phyloP scores from a whole-genome alignment of 2,797 vertebrate species.

The Gouania willdenowi region DNA sequence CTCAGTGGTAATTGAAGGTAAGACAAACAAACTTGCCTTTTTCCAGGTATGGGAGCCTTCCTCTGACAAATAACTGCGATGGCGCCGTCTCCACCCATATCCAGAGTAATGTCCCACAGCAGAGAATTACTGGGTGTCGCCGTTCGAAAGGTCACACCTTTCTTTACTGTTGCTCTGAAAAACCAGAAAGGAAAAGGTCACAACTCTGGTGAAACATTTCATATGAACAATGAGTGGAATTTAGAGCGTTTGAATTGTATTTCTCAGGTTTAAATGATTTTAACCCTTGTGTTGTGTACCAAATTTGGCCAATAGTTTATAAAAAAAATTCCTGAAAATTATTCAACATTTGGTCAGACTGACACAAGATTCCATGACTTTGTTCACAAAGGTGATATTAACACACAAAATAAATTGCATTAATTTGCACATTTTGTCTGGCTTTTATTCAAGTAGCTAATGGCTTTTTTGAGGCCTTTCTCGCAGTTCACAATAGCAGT shows the following conservation, averaged over 20 bases:
- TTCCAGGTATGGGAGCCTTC: conserved; percentile 67
- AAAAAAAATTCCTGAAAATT: too few species aligned
- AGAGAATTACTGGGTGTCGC: conserved; percentile 82
- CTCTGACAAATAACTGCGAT: conserved; percentile 83
- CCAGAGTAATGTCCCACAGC: conserved; percentile 84
- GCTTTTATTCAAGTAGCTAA: too few species aligned
- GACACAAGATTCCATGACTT: too few species aligned
- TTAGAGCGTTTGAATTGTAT: not conserved
- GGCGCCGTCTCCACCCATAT: conserved; percentile 67
- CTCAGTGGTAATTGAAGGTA: not conserved
- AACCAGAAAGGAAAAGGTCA: conserved; percentile 39
- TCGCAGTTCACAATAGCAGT: too few species aligned
- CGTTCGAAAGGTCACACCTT: conserved; percentile 81
- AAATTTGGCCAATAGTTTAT: too few species aligned
- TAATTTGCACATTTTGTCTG: too few species aligned
- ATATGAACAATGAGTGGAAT: not conserved
- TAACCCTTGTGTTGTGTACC: too few species aligned
- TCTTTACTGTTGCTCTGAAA: conserved; percentile 85
- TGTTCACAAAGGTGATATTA: too few species aligned
- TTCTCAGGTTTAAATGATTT: too few species aligned
- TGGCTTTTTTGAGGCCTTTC: too few species aligned
- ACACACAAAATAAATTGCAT: too few species aligned
- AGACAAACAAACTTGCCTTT: conserved; percentile 78
- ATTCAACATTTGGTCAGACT: too few species aligned
- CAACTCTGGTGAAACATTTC: conserved; percentile 3